Conservation (phyloP, 2,797 vertebrate species). For the Parambassis ranga region DNA sequence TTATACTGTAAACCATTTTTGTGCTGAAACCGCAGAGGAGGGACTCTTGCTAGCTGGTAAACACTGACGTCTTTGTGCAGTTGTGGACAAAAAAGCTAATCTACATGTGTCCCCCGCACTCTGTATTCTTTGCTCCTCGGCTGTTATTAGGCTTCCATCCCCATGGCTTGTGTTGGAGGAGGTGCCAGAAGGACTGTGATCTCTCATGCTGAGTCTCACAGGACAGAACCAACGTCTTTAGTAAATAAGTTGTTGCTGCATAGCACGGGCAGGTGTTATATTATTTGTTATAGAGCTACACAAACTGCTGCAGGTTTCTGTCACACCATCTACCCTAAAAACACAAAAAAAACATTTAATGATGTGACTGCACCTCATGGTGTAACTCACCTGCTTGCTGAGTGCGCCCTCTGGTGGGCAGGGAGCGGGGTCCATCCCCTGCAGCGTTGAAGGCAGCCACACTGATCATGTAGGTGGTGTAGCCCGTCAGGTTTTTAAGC, state of each 20-base stretch:
- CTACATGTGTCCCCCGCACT: conserved; percentile 65
- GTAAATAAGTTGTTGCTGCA: conserved; percentile 21
- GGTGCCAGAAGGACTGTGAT: conserved; percentile 32
- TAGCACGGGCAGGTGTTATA: not conserved
- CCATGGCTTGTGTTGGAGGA: conserved; percentile 32
- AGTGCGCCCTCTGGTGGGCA: conserved; percentile 87
- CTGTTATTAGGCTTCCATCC: conserved; percentile 58
- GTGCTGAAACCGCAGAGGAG: conserved; percentile 63
- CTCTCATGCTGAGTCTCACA: conserved; percentile 28
- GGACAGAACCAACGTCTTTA: conserved; percentile 26
- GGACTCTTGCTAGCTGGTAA: conserved; percentile 60
- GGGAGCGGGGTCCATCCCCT: conserved; percentile 90
- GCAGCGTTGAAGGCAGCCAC: conserved; percentile 94
- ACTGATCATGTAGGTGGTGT: conserved; percentile 94
- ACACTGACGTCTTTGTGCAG: conserved; percentile 74
- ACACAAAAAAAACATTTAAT: no score
- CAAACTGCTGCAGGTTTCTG: not conserved
- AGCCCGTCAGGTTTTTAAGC: conserved; percentile 95
- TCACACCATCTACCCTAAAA: no score
- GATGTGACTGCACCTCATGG: no score
- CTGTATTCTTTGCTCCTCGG: conserved; percentile 50
- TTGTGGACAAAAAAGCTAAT: conserved; percentile 62
- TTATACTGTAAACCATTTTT: conserved; percentile 70
- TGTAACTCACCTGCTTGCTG: conserved; percentile 95
- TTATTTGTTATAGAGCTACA: conserved; percentile 13